phyloP scores from a whole-genome alignment of 2,113 vertebrate species.

The Verasper variegatus region DNA sequence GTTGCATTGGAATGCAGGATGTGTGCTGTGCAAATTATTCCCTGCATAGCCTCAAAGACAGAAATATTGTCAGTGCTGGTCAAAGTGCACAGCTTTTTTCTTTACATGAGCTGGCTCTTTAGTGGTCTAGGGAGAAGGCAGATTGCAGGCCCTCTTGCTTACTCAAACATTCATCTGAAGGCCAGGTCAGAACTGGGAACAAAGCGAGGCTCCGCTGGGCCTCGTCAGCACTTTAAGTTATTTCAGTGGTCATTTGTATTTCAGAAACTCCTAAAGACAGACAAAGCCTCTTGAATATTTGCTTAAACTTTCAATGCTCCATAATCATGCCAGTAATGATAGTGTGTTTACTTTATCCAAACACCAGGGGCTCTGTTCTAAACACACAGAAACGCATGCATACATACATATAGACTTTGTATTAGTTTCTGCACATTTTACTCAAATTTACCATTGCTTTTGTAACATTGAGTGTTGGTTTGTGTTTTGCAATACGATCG shows the following conservation, averaged over 20 bases:
- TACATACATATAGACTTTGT: slow-evolving; percentile 22
- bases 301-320: slow-evolving; percentile 77
- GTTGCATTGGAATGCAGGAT: slow-evolving; percentile 17
- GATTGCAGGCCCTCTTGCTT: slow-evolving; percentile 60
- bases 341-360: slow-evolving; percentile 75
- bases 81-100: slow-evolving; percentile 8
- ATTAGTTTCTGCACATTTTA: too few species aligned
- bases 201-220: slow-evolving; percentile 54
- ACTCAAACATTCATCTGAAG: slow-evolving; percentile 56
- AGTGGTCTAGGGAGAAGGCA: slow-evolving; percentile 55
- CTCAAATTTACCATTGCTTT: too few species aligned
- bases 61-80: slow-evolving; percentile 47
- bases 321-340: slow-evolving; percentile 81
- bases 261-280: slow-evolving; percentile 77
- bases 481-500: too few species aligned
- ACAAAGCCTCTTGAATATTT: slow-evolving; percentile 78
- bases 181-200: slow-evolving; percentile 57
- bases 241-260: slow-evolving; percentile 67
- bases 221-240: slow-evolving; percentile 58
- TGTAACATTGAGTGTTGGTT: too few species aligned
- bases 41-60: slow-evolving; percentile 39
- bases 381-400: slow-evolving; percentile 51
- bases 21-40: slow-evolving; percentile 41
- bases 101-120: slow-evolving; percentile 63
- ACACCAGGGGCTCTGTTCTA: slow-evolving; percentile 66